These are phyloP conservation scores for Takifugu rubripes DNA, from an alignment of 2,797 vertebrate species.

Conservation along the genomic window DNA sequence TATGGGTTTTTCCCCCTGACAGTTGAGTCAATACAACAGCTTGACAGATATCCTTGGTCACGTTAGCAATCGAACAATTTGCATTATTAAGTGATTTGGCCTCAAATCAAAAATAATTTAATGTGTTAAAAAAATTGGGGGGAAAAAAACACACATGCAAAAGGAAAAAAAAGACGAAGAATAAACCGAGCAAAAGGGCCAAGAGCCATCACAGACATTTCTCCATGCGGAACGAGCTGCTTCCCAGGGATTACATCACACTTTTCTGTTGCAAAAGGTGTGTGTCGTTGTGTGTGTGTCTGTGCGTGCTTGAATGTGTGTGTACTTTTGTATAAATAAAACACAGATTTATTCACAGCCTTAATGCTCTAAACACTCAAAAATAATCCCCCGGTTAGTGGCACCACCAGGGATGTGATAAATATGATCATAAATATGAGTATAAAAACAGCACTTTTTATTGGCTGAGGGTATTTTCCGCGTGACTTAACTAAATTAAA, in stretches of 20 bases:
- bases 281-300: slow-evolving; percentile 30
- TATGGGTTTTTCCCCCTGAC: too few species aligned
- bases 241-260: slow-evolving; percentile 65
- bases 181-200: slow-evolving; percentile 37
- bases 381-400: slow-evolving; percentile 4
- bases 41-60: too few species aligned
- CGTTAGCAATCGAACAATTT: neutral
- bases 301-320: slow-evolving; percentile 17
- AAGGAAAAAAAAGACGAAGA: slow-evolving; percentile 23
- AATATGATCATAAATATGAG: too few species aligned
- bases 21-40: too few species aligned
- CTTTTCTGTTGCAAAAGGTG: slow-evolving; percentile 59
- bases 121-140: slow-evolving; percentile 7
- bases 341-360: slow-evolving; percentile 40
- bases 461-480: too few species aligned
- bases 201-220: slow-evolving; percentile 49
- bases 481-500: too few species aligned
- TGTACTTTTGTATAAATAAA: slow-evolving; percentile 41
- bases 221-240: slow-evolving; percentile 57
- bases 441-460: too few species aligned
- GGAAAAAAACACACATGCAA: neutral
- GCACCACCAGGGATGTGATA: too few species aligned
- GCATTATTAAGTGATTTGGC: neutral
- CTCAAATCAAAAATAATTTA: slow-evolving; percentile 26
- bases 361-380: slow-evolving; percentile 30